Percentiles rank a stretch among this genome's conserved stretches.
Evolutionary conservation across 2,888 invertebrate species (phyloP).

Genomic region (Pyrrhosoma nymphula): DNA sequence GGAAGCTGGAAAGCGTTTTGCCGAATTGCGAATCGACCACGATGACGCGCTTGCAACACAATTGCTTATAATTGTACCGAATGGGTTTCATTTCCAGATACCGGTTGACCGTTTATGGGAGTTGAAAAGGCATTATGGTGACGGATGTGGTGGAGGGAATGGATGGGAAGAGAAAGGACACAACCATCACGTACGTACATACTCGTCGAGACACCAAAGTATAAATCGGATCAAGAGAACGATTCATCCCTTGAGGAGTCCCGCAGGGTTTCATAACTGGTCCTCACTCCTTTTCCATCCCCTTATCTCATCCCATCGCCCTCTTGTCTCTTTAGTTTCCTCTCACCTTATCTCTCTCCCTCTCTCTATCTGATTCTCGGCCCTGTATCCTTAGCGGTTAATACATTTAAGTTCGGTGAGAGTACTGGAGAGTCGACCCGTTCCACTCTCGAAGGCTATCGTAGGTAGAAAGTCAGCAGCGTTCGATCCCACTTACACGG

Average conservation of each 20-base stretch:
- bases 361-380: background rate
- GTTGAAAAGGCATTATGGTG: slow-evolving; percentile 19
- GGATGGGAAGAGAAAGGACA: background rate
- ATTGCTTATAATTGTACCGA: slow-evolving; percentile 58
- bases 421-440: background rate
- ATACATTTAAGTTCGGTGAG: background rate
- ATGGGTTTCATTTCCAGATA: slow-evolving; percentile 61
- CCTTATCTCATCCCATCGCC: background rate
- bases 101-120: slow-evolving; percentile 36
- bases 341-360: background rate
- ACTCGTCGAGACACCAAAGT: background rate
- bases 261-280: background rate
- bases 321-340: background rate
- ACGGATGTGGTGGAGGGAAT: background rate
- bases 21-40: background rate
- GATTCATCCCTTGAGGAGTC: background rate
- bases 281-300: background rate
- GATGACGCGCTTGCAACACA: slow-evolving; percentile 12
- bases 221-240: slow-evolving; percentile 48
- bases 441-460: background rate
- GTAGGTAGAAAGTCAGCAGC: background rate
- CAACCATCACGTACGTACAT: background rate
- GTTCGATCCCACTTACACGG: background rate
- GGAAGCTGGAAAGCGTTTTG: background rate
- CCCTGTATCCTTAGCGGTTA: background rate